phyloP scores from a whole-genome alignment of 1,140 invertebrate genomes.

The Bicyclus anynana region DNA sequence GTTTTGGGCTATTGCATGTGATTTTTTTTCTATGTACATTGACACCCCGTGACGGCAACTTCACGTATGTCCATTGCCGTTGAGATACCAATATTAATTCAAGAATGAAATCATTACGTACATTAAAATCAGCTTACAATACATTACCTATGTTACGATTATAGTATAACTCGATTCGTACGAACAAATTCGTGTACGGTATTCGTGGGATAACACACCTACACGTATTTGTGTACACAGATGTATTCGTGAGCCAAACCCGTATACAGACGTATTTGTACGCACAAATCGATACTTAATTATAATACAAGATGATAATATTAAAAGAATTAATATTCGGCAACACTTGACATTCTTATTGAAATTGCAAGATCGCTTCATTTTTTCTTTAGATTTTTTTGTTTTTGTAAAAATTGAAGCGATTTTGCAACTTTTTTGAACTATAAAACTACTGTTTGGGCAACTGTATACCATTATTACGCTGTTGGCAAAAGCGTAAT shows the following conservation, averaged over 20 bases:
- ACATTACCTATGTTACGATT: conserved; percentile 74
- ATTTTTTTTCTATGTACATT: conserved; percentile 61
- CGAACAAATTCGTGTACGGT: conserved; percentile 30
- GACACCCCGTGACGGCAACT: conserved; percentile 33
- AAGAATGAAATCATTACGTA: conserved; percentile 74
- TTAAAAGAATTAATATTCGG: conserved; percentile 73
- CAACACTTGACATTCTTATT: conserved; percentile 74
- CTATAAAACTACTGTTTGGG: conserved; percentile 65
- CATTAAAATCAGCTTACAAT: conserved; percentile 72
- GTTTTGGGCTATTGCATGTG: conserved; percentile 74
- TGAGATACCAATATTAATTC: conserved; percentile 64
- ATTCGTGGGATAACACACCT: conserved; percentile 24
- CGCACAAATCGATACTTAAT: conserved; percentile 53
- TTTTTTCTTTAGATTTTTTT: conserved; percentile 2
- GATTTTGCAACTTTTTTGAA: conserved; percentile 42
- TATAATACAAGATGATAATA: conserved; percentile 73
- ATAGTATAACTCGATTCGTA: conserved; percentile 42
- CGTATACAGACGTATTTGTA: conserved; percentile 24
- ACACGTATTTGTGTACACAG: neutral
- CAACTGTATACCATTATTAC: conserved; percentile 47
- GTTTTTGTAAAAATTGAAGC: conserved; percentile 10
- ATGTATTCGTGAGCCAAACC: conserved; percentile 25
- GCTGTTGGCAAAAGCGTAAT: conserved; percentile 37
- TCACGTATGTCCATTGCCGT: conserved; percentile 8
- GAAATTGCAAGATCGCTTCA: conserved; percentile 38